A percentile compares a stretch with the other conserved stretches of the same genome.
phyloP scores from a whole-genome alignment of 2,888 invertebrate species.

The Conistra vaccinii region DNA sequence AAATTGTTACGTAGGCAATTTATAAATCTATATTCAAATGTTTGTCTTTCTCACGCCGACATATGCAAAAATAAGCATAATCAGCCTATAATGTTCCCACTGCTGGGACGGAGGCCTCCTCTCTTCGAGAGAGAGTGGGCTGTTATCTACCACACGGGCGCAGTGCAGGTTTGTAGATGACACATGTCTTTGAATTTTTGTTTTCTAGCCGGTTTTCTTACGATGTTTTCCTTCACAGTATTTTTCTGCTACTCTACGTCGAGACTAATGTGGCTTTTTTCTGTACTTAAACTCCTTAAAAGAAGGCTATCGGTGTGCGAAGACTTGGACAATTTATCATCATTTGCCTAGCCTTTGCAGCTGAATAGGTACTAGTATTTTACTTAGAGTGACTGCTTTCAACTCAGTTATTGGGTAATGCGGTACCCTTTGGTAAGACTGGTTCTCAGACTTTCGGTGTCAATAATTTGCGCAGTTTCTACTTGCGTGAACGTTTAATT shows the following conservation, averaged over 20 bases:
- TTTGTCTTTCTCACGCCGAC: background rate
- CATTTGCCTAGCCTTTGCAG: background rate
- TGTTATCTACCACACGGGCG: background rate
- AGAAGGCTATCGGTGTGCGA: background rate
- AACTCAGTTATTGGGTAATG: too few relatives aligned
- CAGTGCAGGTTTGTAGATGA: background rate
- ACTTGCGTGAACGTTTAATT: background rate
- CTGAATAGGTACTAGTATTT: background rate
- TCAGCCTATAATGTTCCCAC: background rate
- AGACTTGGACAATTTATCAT: background rate
- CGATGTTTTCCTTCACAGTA: background rate
- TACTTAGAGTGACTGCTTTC: background rate
- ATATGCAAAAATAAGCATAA: too few relatives aligned
- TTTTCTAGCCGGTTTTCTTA: background rate
- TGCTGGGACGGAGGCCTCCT: background rate
- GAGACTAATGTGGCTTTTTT: background rate
- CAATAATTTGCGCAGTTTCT: background rate
- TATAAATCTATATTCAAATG: background rate
- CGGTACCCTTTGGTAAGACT: background rate
- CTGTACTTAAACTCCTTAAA: too few relatives aligned
- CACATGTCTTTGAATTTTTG: background rate
- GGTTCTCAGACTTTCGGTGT: background rate
- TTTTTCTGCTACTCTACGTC: background rate
- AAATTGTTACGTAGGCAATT: background rate
- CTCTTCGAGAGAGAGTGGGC: background rate